These are phyloP conservation scores for Pentamera pediparva DNA, from an alignment of 53 echinoderm and acorn worm genomes.

Conservation along the genomic window DNA sequence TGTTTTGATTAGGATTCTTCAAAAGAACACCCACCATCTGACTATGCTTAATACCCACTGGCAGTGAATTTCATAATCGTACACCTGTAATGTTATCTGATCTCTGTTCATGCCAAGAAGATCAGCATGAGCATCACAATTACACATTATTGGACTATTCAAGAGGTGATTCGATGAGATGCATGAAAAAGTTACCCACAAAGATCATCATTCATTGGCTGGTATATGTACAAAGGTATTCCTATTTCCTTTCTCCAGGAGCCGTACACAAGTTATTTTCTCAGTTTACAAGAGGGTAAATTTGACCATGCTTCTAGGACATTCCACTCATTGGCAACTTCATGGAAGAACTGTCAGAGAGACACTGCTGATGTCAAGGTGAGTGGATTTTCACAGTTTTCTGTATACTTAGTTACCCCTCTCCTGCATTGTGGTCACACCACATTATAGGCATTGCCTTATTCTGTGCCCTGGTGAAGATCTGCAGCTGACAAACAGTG, in stretches of 20 bases:
- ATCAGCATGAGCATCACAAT: too few relatives aligned
- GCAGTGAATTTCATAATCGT: too few relatives aligned
- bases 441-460: neutral
- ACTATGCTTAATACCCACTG: too few relatives aligned
- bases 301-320: conserved; percentile 99
- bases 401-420: too few relatives aligned
- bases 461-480: neutral
- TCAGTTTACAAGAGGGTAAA: conserved; percentile 97
- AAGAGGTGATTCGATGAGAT: too few relatives aligned
- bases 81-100: neutral
- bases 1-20: too few relatives aligned
- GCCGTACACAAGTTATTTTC: conserved; percentile 89
- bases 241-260: conserved; percentile 51
- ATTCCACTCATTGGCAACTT: conserved; percentile 75
- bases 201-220: too few relatives aligned
- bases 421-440: neutral
- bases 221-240: too few relatives aligned
- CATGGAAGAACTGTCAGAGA: conserved; percentile 99
- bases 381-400: too few relatives aligned
- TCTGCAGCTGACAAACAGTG: neutral
- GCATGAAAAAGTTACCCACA: too few relatives aligned
- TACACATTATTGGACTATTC: too few relatives aligned
- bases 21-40: too few relatives aligned
- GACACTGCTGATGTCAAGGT: conserved; percentile 99
- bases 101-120: neutral